Evolutionary conservation across 2,113 vertebrate species (phyloP).

Genomic region (Gallinago paraguaiae): DNA sequence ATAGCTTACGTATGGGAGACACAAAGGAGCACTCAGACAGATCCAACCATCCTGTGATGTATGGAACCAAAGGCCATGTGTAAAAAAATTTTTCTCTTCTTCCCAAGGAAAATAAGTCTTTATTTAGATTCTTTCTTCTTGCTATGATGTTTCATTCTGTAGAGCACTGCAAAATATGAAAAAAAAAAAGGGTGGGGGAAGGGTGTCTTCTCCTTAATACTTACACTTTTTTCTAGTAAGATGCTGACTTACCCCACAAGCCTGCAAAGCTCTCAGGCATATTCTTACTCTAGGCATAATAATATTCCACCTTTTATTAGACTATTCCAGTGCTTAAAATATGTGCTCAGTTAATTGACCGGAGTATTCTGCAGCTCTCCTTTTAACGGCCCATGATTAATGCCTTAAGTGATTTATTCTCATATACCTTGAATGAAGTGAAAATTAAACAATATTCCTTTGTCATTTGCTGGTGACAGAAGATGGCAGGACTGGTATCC

Average conservation of each 20-base stretch:
- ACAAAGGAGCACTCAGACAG: neutral
- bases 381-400: neutral
- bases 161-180: neutral
- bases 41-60: neutral
- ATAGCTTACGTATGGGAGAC: neutral
- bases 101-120: neutral
- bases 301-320: neutral
- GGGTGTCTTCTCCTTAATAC: neutral
- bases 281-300: neutral
- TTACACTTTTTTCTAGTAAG: neutral
- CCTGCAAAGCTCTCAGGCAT: neutral
- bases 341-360: neutral
- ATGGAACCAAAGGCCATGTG: neutral
- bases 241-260: neutral
- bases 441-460: neutral
- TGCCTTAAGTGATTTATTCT: neutral
- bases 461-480: neutral
- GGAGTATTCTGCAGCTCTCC: neutral
- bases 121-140: neutral
- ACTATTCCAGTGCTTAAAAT: neutral
- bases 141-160: neutral
- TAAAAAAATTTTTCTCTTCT: neutral
- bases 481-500: neutral
- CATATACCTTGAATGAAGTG: neutral
- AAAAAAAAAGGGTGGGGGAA: accelerated